Base-by-base conservation (phyloP, 2,888 invertebrate genomes). In the Himalopsyche anomala region DNA sequence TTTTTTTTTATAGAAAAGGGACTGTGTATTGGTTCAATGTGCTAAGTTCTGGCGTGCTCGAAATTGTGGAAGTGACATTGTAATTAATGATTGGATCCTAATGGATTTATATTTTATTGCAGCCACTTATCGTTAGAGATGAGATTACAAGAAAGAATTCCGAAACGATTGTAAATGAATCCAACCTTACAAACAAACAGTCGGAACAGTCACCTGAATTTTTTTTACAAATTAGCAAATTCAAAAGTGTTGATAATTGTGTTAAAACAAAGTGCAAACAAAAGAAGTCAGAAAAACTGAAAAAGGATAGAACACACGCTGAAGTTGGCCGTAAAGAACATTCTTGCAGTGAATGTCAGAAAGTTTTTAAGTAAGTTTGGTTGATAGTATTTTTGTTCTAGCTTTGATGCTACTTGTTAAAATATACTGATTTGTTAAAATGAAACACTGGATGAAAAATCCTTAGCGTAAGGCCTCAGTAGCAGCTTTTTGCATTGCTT, bases 321-420 rank as follows among this genome's bases (percentile, higher is more conserved):
- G 38, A 55, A 5, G 38, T 51, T 54, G 54, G 40, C 28, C 19
- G 38, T 36, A 80, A 80, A 38, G 79, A 80, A 55, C 80, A 80
- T 56, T 80, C 36, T 11, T 81, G 54, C 45, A 56, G 80, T 51
- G 87, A 88, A 62, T 88, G 88, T 82, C 36, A 81, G 0, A 88
- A 87, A 84, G 62, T 81, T 11, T 88, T 87, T 79, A 87, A 87
- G 88, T 88, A 40, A 84, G 88, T 85, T 85, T 28, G 17, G 45
- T 11, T 11, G 45, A 9, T 3, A 42, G 42, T 42, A 28, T 42
- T 42, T 42, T 42, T 42, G 42, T 42, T 42, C 42, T 42, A 9
- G 42, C 42, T 42, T 42, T 42, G 5, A 42, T 42, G 42, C 42
- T 42, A 42, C 42, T 8, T 42, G 9, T 8, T 42, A 3, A 8